Conservation (phyloP, 2,113 vertebrate genomes). For the Tautogolabrus adspersus region DNA sequence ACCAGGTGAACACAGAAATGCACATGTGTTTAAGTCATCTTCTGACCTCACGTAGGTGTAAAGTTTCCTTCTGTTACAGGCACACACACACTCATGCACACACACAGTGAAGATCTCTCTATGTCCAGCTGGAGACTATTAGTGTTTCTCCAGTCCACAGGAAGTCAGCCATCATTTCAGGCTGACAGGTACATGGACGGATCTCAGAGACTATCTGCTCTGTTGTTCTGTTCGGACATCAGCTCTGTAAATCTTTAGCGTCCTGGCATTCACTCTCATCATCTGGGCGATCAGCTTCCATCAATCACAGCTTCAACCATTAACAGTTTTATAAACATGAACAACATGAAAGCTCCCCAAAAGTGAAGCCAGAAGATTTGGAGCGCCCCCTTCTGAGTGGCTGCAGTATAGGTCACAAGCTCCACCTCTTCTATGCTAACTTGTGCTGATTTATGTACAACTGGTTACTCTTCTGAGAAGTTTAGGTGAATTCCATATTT, state of each 20-base stretch:
- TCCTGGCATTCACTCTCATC: constrained; percentile 69
- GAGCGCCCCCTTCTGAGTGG: too few species aligned
- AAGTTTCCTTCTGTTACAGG: constrained; percentile 57
- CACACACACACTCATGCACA: constrained; percentile 39
- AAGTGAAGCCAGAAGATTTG: too few species aligned
- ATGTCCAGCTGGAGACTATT: constrained; percentile 90
- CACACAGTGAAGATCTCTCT: constrained; percentile 58
- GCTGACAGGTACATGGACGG: constrained; percentile 92
- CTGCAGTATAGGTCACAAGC: too few species aligned
- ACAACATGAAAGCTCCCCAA: too few species aligned
- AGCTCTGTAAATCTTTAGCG: constrained; percentile 78
- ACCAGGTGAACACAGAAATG: constrained; percentile 64
- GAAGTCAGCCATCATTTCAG: constrained; percentile 95
- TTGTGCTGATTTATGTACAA: too few species aligned
- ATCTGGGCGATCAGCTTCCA: constrained; percentile 41
- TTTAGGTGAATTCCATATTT: too few species aligned
- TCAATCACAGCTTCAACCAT: too few species aligned
- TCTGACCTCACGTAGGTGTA: constrained; percentile 68
- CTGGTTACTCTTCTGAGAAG: too few species aligned
- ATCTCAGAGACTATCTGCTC: constrained; percentile 83
- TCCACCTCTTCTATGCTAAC: too few species aligned
- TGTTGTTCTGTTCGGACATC: constrained; percentile 68
- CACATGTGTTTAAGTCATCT: constrained; percentile 73
- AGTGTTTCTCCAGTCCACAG: constrained; percentile 89
- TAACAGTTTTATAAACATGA: too few species aligned